Conservation (phyloP, 2,797 vertebrate genomes). For the Channallabes apus region DNA sequence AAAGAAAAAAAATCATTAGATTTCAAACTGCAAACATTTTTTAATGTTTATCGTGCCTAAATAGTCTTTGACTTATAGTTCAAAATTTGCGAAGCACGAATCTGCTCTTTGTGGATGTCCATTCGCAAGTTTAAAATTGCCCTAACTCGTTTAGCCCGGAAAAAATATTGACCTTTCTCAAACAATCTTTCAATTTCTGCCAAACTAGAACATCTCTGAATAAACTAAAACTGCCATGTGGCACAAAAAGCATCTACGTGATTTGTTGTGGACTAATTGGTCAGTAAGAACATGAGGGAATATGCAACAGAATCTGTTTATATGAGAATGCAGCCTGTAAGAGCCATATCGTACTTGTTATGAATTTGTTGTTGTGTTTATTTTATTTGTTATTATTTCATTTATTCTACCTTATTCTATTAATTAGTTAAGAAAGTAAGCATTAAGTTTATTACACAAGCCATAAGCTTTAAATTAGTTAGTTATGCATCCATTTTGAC, state of each 20-base stretch:
- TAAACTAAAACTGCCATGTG: conserved; percentile 16
- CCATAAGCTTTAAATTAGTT: too few relatives aligned
- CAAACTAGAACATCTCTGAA: conserved; percentile 55
- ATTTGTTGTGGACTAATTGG: not conserved
- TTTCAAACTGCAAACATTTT: not conserved
- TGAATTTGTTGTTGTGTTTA: too few relatives aligned
- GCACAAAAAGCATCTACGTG: conserved; percentile 19
- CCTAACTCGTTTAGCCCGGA: conserved; percentile 60
- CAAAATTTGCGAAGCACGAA: not conserved
- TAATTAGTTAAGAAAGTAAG: too few relatives aligned
- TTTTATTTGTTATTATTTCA: too few relatives aligned
- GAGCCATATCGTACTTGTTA: too few relatives aligned
- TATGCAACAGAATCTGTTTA: conserved; percentile 14
- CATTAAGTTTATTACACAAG: too few relatives aligned
- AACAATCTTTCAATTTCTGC: conserved; percentile 54
- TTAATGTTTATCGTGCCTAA: not conserved
- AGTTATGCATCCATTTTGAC: too few relatives aligned
- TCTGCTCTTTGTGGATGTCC: not conserved
- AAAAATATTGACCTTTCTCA: conserved; percentile 60
- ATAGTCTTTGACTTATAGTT: not conserved
- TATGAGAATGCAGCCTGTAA: not conserved
- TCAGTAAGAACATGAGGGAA: not conserved
- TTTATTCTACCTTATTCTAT: too few relatives aligned
- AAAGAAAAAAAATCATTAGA: too few relatives aligned
- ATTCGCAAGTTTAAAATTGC: conserved; percentile 12